Evolutionary conservation across 2,888 invertebrate genomes (phyloP), one percentile per base, ranked within the genome.

Genomic region (Dryomyza anilis): DNA sequence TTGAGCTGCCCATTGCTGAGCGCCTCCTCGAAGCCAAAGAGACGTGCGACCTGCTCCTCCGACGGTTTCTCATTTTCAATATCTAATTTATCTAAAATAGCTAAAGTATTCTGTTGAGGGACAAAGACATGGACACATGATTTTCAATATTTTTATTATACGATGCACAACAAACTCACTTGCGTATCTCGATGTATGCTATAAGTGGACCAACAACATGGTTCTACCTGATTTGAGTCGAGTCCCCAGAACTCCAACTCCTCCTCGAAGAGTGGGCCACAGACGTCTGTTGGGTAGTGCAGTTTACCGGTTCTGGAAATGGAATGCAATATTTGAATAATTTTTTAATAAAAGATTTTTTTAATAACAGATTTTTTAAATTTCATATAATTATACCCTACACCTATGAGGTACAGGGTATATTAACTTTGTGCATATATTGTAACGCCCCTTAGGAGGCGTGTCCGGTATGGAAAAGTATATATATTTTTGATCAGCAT

Each of bases 131-230:
- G n/a, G n/a, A n/a, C n/a, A n/a, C n/a, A n/a, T n/a, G n/a, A n/a
- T n/a, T n/a, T n/a, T n/a, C n/a, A n/a, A n/a, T n/a, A n/a, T n/a
- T n/a, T n/a, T n/a, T n/a, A n/a, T n/a, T n/a, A n/a, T n/a, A n/a
- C n/a, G n/a, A n/a, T n/a, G n/a, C n/a, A n/a, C n/a, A n/a, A 43
- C 14, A 10, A 36, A 29, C 73, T 84, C 72, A 91, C 92, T 90
- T 90, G 88, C 71, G 94, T 92, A 77, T 92, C 92, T 78, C 92
- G 88, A 84, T 93, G 92, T 82, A 91, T 89, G 84, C 92, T 91
- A 73, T 97, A 98, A 25, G 97, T 98, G 85, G 96, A 97, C 97
- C 97, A 98, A 85, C 97, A 97, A 85, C 97, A 98, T 4, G 96
- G 96, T 83, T 97, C 96, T 79, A 98, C 96, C 86, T 97, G 96